Evolutionary conservation across 2,113 vertebrate genomes (phyloP).

Genomic region (Daphoenositta chrysoptera): DNA sequence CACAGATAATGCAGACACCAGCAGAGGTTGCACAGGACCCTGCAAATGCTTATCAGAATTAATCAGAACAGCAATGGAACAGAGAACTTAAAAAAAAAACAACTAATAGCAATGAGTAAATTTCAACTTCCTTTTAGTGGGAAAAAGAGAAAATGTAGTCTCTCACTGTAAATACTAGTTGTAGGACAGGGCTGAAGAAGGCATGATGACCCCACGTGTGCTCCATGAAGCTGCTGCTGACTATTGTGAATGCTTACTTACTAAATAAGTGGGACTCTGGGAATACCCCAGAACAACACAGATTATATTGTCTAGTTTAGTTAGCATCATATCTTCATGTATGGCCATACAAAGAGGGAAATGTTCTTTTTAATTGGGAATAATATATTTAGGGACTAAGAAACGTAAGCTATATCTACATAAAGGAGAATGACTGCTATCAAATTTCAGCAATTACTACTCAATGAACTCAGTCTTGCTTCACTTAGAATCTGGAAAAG

Average conservation of each 20-base stretch:
- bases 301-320: not conserved
- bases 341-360: not conserved
- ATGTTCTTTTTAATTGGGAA: not conserved
- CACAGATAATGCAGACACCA: not conserved
- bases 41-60: not conserved
- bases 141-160: not conserved
- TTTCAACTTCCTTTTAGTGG: not conserved
- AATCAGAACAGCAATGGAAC: not conserved
- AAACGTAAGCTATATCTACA: not conserved
- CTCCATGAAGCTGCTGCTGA: not conserved
- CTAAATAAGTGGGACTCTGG: not conserved
- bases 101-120: not conserved
- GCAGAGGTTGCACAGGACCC: not conserved
- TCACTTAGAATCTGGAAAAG: slow-evolving; percentile 12
- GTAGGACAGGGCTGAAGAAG: not conserved
- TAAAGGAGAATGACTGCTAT: not conserved
- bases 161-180: not conserved
- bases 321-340: not conserved
- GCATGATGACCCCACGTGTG: not conserved
- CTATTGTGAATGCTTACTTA: not conserved
- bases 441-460: not conserved
- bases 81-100: not conserved
- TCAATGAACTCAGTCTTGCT: not conserved
- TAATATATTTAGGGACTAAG: not conserved
- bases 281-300: not conserved